Evolutionary conservation across 2,797 vertebrate species (phyloP).

Genomic region (Cossypha polioptera): DNA sequence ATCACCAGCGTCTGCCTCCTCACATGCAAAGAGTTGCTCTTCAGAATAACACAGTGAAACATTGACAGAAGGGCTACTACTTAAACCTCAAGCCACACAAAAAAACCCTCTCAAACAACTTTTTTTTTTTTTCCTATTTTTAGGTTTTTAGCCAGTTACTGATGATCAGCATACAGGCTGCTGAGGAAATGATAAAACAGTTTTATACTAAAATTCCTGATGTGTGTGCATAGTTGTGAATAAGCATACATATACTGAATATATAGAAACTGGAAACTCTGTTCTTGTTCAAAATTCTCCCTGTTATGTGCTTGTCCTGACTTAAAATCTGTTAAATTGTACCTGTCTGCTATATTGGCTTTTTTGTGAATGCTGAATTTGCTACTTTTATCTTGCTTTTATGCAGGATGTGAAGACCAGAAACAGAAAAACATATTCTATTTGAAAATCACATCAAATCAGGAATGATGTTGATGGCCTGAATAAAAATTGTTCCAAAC

Average conservation of each 20-base stretch:
- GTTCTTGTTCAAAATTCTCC: background rate
- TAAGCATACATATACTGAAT: background rate
- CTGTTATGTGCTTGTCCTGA: background rate
- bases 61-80: background rate
- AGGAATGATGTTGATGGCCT: constrained; percentile 15
- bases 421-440: constrained; percentile 26
- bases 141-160: constrained; percentile 2
- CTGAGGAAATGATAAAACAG: background rate
- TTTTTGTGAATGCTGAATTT: constrained; percentile 40
- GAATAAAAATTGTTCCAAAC: constrained; percentile 37
- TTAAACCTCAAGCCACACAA: background rate
- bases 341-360: background rate
- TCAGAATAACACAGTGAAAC: constrained; percentile 35
- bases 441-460: constrained; percentile 48
- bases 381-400: constrained; percentile 50
- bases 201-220: background rate
- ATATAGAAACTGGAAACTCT: constrained; percentile 9
- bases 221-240: background rate
- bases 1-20: constrained; percentile 51
- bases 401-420: constrained; percentile 4
- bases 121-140: background rate
- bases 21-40: constrained; percentile 29
- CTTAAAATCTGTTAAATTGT: constrained; percentile 50
- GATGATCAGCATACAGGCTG: background rate
- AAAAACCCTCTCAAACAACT: background rate